Evolutionary conservation across 2,888 invertebrate genomes (phyloP).

Genomic region (Asteroscopus sphinx): DNA sequence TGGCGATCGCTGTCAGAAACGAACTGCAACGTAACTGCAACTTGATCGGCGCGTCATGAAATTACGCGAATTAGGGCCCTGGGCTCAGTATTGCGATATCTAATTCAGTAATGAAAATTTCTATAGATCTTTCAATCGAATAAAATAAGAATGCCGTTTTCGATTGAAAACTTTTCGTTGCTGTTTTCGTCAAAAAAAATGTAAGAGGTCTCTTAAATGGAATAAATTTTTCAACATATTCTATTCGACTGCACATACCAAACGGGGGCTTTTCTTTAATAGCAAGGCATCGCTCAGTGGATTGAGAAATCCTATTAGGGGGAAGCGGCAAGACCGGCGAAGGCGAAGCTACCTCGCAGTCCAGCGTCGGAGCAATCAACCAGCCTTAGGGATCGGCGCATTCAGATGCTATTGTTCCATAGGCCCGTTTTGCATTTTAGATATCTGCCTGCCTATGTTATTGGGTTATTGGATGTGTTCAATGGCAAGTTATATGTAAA

Average conservation of each 20-base stretch:
- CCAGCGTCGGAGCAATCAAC: constrained; percentile 63
- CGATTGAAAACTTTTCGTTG: no score
- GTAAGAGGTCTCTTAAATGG: no score
- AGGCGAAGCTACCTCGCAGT: constrained; percentile 41
- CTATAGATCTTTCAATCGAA: no score
- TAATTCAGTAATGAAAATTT: no score
- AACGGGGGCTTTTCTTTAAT: constrained; percentile 59
- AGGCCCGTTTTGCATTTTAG: constrained; percentile 47
- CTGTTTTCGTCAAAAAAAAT: no score
- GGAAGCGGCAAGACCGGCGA: constrained; percentile 33
- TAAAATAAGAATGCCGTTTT: no score
- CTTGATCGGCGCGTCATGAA: no score
- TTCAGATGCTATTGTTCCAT: constrained; percentile 71
- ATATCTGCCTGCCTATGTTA: constrained; percentile 26
- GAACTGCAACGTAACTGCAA: no score
- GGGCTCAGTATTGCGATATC: no score
- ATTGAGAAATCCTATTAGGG: constrained; percentile 71
- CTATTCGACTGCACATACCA: constrained; percentile 60
- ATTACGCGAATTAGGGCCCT: no score
- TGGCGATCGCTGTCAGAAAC: no score
- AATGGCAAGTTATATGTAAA: constrained; percentile 1
- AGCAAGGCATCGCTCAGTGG: constrained; percentile 57
- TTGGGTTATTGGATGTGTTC: constrained; percentile 8
- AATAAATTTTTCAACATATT: constrained; percentile 58
- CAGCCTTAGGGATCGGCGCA: constrained; percentile 70